A percentile compares a stretch with the other conserved stretches of the same genome.
phyloP scores from a whole-genome alignment of 1,140 invertebrate genomes.

The Catajapyx aquilonaris region DNA sequence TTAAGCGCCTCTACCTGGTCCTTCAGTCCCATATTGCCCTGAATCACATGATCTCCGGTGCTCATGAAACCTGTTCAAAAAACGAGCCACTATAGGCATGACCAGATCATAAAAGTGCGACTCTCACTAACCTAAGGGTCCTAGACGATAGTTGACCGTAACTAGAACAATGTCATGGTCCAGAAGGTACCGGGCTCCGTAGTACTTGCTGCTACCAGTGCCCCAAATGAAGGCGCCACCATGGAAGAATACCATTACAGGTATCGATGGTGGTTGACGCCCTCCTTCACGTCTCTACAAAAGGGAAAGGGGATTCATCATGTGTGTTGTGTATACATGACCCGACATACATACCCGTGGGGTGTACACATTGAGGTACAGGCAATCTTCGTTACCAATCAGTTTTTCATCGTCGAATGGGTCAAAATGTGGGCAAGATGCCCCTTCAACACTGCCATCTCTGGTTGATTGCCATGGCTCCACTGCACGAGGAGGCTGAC shows the following conservation, averaged over 20 bases:
- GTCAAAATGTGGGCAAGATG: constrained; percentile 7
- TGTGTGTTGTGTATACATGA: background rate
- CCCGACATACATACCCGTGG: constrained; percentile 9
- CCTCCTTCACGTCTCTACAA: background rate
- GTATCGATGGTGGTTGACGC: constrained; percentile 12
- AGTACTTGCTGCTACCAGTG: constrained; percentile 19
- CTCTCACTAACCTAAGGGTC: constrained; percentile 33
- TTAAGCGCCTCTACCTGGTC: constrained; percentile 37
- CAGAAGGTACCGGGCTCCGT: constrained; percentile 23
- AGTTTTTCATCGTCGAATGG: constrained; percentile 15
- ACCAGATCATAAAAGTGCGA: no score
- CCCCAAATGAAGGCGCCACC: constrained; percentile 28
- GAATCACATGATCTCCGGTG: constrained; percentile 27
- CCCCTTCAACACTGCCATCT: background rate
- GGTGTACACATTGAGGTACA: constrained; percentile 29
- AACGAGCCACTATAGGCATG: no score
- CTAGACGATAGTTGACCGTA: constrained; percentile 40
- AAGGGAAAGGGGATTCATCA: background rate
- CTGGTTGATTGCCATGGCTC: background rate
- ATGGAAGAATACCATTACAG: constrained; percentile 33
- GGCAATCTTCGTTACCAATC: constrained; percentile 29
- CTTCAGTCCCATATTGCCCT: constrained; percentile 43
- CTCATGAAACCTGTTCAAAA: constrained; percentile 26
- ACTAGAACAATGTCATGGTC: constrained; percentile 36
- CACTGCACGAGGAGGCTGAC: background rate